Conservation (phyloP, 92 coral and sea anemone species). For the Epizoanthus scotinus region DNA sequence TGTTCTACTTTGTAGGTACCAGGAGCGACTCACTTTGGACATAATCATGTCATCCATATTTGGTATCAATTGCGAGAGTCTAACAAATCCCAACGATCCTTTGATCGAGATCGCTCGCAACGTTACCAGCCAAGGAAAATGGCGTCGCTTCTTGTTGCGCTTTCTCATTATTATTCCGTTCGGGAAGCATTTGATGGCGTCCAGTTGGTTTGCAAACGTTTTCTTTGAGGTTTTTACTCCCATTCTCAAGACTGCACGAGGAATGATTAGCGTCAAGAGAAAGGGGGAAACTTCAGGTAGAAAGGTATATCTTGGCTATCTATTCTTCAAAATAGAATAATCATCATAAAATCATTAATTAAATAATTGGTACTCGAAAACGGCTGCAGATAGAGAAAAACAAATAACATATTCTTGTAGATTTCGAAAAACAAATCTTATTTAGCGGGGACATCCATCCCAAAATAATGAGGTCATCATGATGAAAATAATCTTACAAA, state of each 20-base stretch:
- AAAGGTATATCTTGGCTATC: conserved; percentile 24
- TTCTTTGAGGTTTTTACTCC: conserved; percentile 40
- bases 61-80: conserved; percentile 69
- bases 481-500: no score
- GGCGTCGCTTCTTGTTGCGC: conserved; percentile 18
- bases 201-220: conserved; percentile 39
- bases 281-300: neutral
- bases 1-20: conserved; percentile 28
- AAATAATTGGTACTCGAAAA: no score
- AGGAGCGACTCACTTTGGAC: conserved; percentile 75
- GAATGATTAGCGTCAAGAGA: conserved; percentile 45
- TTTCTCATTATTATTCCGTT: conserved; percentile 48
- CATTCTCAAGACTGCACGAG: conserved; percentile 36
- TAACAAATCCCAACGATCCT: conserved; percentile 66
- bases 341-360: no score
- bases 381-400: no score
- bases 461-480: no score
- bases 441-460: no score
- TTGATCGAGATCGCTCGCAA: conserved; percentile 54
- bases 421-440: no score
- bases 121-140: conserved; percentile 29
- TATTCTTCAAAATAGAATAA: no score
- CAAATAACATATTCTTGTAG: no score
- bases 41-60: conserved; percentile 60
- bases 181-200: conserved; percentile 29